Base-by-base conservation (phyloP, 2,113 vertebrate genomes). In the Camelus bactrianus region DNA sequence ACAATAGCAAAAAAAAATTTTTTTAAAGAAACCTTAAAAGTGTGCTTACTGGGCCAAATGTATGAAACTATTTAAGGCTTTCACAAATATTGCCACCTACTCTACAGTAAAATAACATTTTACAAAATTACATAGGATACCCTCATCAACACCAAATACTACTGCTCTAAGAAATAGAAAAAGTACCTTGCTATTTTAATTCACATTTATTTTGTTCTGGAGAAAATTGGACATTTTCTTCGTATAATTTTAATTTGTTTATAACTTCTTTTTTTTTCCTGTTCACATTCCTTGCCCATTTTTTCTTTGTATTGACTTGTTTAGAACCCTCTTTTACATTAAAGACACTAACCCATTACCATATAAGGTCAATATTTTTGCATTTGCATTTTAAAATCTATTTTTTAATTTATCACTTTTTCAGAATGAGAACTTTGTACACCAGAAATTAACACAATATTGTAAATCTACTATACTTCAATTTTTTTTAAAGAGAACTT, bases 171-270 rank as follows among this genome's bases (percentile, higher is more conserved):
- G 50, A 82, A 94, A 46, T n/a, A 87, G 38, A 75, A 91, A 86
- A 52, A 70, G 9, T 42, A 35, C 32, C 52, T 54, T 79, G 24
- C 30, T 77, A 48, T 75, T 93, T 79, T 86, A n/a, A 67, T 76
- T 76, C 58, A 80, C 73, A 80, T 80, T 54, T 85, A 72, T 79
- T 91, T 79, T 24, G 75, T 93, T 86, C 73, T 91, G 75, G 50
- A 81, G 48, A 24, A 64, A 48, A 20, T 12, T 92, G 14, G 72
- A 79, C 8, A 38, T n/a, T 62, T 88, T 52, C 38, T 92, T 65
- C 35, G 42, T 75, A 60, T 46, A n/a, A 76, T 86, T 85, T 91
- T 65, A 30, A 50, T 85, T 26, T 87, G 85, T 54, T 95, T 58
- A 52, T 48, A 80, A 92, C 65, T 85, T 48, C 60, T 54, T 58